A percentile compares a stretch with the other conserved stretches of the same genome.
These are phyloP conservation scores for Zaprionus davidi DNA, from an alignment of 1,140 invertebrate genomes.

Conservation along the genomic window DNA sequence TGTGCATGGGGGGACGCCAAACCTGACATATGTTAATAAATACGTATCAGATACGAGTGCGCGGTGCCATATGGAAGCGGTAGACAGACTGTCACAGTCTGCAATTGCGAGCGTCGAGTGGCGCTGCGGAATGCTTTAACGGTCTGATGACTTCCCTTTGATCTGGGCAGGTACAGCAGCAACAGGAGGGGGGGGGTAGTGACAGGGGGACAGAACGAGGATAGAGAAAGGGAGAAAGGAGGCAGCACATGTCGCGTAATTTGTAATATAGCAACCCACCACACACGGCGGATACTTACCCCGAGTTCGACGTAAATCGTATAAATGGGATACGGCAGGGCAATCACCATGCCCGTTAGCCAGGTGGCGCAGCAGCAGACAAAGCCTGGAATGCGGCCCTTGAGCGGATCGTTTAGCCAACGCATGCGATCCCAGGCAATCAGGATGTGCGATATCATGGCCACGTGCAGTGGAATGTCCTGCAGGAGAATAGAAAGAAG, in stretches of 20 bases:
- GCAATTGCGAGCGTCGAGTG: conserved; percentile 19
- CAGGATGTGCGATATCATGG: conserved; percentile 89
- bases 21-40: background rate
- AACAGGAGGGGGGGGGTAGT: background rate
- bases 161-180: conserved; percentile 42
- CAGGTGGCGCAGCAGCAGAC: conserved; percentile 89
- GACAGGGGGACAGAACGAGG: background rate
- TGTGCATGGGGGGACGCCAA: background rate
- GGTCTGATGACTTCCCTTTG: conserved; percentile 69
- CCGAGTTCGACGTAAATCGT: conserved; percentile 89
- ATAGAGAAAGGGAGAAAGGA: background rate
- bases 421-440: conserved; percentile 89
- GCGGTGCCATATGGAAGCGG: background rate
- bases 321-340: conserved; percentile 90
- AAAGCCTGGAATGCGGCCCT: conserved; percentile 87
- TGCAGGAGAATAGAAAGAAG: conserved; percentile 70
- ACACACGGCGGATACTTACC: conserved; percentile 84
- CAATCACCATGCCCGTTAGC: conserved; percentile 89
- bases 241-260: conserved; percentile 31
- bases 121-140: conserved; percentile 53
- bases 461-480: conserved; percentile 89
- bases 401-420: conserved; percentile 87
- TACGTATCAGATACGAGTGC: background rate
- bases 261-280: conserved; percentile 59
- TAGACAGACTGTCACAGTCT: conserved; percentile 21